These are phyloP conservation scores for Oscheius sp. DNA, from an alignment of 2,888 invertebrate genomes.

Conservation along the genomic window DNA sequence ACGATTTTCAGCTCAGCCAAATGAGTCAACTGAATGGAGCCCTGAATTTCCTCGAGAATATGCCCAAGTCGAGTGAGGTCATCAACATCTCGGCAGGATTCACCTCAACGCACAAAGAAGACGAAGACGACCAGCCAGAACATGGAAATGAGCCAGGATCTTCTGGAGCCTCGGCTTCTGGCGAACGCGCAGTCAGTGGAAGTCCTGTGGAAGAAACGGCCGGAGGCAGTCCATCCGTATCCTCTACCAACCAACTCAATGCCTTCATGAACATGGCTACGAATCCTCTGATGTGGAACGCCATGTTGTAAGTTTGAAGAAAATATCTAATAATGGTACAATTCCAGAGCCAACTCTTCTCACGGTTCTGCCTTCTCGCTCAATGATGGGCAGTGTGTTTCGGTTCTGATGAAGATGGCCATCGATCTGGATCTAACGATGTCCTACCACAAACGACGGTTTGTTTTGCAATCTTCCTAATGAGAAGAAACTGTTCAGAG, in stretches of 20 bases:
- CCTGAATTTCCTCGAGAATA: constrained; percentile 56
- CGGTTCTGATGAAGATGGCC: constrained; percentile 64
- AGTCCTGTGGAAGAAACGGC: constrained; percentile 35
- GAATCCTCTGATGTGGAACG: constrained; percentile 52
- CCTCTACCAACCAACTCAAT: constrained; percentile 45
- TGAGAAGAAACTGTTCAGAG: constrained; percentile 33
- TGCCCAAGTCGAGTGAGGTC: constrained; percentile 60
- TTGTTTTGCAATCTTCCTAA: not conserved
- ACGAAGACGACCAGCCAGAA: constrained; percentile 48
- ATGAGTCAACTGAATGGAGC: constrained; percentile 32
- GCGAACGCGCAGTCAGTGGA: constrained; percentile 33
- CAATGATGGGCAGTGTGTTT: constrained; percentile 56
- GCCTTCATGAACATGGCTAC: constrained; percentile 52
- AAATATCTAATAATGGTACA: not conserved
- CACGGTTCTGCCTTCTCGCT: constrained; percentile 50
- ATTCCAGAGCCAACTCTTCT: constrained; percentile 34
- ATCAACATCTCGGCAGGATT: constrained; percentile 59
- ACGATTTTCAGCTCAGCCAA: constrained; percentile 9
- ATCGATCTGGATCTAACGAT: constrained; percentile 65
- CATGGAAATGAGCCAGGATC: constrained; percentile 39
- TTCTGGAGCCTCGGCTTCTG: constrained; percentile 33
- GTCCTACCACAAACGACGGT: constrained; percentile 58
- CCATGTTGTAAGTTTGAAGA: constrained; percentile 43
- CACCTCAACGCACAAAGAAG: constrained; percentile 38
- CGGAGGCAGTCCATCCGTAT: constrained; percentile 36